These are phyloP conservation scores for Porphyrio hochstetteri DNA, from an alignment of 2,113 vertebrate genomes.

Conservation along the genomic window DNA sequence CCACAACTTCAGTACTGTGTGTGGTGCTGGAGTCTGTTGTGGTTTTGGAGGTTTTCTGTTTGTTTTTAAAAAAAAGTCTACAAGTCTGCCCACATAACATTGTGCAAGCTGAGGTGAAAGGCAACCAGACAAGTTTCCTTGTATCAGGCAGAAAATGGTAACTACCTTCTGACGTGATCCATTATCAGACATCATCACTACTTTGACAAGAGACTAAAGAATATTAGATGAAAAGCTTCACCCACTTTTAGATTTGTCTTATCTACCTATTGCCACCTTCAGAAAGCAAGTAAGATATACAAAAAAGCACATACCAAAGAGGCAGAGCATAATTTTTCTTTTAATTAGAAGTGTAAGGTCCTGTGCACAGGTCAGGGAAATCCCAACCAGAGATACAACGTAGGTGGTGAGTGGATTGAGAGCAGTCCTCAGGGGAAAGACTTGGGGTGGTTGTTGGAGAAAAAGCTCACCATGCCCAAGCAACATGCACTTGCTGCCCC, in stretches of 20 bases:
- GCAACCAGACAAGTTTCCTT: not conserved
- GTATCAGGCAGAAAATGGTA: not conserved
- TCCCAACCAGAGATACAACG: not conserved
- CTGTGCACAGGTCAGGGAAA: accelerated
- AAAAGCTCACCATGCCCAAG: accelerated
- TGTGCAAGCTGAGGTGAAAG: not conserved
- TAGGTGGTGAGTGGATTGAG: not conserved
- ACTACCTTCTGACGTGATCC: not conserved
- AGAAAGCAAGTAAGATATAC: not conserved
- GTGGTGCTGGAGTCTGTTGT: not conserved
- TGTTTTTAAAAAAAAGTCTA: not conserved
- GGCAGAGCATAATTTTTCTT: not conserved
- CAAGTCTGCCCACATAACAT: accelerated
- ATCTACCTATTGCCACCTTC: not conserved
- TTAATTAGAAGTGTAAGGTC: not conserved
- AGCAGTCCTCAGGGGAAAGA: not conserved
- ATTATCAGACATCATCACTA: not conserved
- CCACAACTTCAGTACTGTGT: not conserved
- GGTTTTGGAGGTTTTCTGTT: not conserved
- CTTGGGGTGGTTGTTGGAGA: not conserved
- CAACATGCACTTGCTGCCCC: accelerated
- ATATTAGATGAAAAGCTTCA: not conserved
- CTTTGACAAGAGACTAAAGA: not conserved
- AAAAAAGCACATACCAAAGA: not conserved
- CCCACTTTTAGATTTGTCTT: not conserved